Evolutionary conservation across 2,888 invertebrate species (phyloP), one percentile per base, ranked within the genome.

Genomic region (Coleophora flavipennella): DNA sequence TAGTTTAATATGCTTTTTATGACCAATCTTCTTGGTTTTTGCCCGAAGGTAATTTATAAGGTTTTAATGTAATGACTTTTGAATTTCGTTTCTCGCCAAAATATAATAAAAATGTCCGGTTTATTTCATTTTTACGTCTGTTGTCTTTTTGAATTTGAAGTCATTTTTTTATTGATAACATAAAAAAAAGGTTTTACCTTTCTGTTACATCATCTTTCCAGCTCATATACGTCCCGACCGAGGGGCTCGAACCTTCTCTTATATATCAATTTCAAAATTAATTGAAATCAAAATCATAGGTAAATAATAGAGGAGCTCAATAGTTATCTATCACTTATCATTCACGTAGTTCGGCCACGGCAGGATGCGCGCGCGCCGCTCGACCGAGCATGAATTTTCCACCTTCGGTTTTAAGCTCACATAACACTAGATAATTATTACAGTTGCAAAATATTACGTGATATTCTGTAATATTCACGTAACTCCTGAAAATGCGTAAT

Each of bases 331-430:
- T 44, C 43, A 41, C 43, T 20, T 20, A 20, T 20, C 20, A 29
- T 8, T 44, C 43, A 41, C 43, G 47, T 35, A 35, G 44, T 41
- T 44, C 39, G 43, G 51, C 43, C 35, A 41, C 43, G 39, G 36
- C 41, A 43, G 42, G 46, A 43, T 46, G 49, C 43, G 38, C 37
- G 25, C 41, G 48, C 50, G 60, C 59, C 72, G 79, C 79, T 78
- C 62, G 62, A 62, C 71, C 56, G 67, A 77, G 80, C 83, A 63
- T 81, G 72, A 81, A 78, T 75, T 75, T 81, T 83, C 79, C 80
- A 81, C 80, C 70, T 79, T 81, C 71, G 75, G 70, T 78, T 83
- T 81, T 80, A 78, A 76, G 63, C 62, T 69, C 73, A 62, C 77
- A 66, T 78, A 79, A 81, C 71, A 58, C 69, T 64, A 65, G 69